Evolutionary conservation across 2,113 vertebrate genomes (phyloP).

Genomic region (Helogale parvula): DNA sequence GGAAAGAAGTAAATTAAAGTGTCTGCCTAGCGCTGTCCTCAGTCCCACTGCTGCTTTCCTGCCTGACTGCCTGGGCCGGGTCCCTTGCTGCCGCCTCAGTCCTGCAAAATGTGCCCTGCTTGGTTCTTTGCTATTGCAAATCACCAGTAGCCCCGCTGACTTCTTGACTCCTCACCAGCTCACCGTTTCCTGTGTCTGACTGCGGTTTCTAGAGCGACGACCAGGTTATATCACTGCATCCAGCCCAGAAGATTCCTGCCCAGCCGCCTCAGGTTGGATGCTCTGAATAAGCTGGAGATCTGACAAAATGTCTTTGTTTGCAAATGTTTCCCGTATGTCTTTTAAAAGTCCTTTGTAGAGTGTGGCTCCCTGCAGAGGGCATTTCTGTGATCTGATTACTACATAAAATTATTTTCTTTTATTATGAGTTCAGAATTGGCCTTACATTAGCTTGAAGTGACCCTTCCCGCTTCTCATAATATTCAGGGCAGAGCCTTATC

Average conservation of each 20-base stretch:
- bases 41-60: not conserved
- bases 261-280: not conserved
- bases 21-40: not conserved
- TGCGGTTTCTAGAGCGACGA: not conserved
- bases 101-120: not conserved
- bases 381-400: slow-evolving; percentile 50
- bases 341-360: slow-evolving; percentile 49
- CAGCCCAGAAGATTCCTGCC: not conserved
- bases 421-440: slow-evolving; percentile 59
- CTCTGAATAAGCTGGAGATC: not conserved
- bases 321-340: slow-evolving; percentile 37
- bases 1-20: not conserved
- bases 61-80: not conserved
- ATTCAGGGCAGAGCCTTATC: not conserved
- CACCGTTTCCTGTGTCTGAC: not conserved
- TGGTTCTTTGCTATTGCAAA: not conserved
- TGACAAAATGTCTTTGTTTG: not conserved
- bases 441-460: slow-evolving; percentile 39
- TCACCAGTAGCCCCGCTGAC: not conserved
- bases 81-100: fast-evolving
- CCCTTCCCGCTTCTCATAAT: slow-evolving; percentile 13
- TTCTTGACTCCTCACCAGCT: not conserved
- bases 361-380: not conserved
- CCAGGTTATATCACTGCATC: not conserved
- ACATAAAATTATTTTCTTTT: slow-evolving; percentile 41